Conservation (phyloP, 2,113 vertebrate species). For the Misgurnus mizolepis region DNA sequence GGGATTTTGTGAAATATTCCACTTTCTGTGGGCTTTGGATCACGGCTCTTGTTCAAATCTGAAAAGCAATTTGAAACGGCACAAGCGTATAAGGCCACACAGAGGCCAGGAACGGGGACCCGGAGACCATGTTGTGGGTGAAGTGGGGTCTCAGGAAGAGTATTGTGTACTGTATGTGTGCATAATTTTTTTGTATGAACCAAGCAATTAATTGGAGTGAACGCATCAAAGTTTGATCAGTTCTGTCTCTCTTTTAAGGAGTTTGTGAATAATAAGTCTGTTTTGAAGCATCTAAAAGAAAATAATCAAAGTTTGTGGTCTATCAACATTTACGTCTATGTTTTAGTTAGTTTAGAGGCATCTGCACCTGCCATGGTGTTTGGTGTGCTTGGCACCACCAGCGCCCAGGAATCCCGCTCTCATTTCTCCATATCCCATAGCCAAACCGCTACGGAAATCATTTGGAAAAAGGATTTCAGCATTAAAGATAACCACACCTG, state of each 20-base stretch:
- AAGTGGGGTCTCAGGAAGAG: neutral
- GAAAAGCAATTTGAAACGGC: conserved; percentile 51
- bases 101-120: neutral
- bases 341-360: conserved; percentile 33
- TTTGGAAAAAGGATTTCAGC: conserved; percentile 47
- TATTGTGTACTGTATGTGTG: no score
- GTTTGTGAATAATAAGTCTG: conserved; percentile 18
- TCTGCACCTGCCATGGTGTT: conserved; percentile 41
- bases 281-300: conserved; percentile 20
- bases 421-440: conserved; percentile 18
- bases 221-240: no score
- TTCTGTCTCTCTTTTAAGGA: neutral
- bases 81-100: conserved; percentile 8
- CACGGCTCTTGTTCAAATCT: conserved; percentile 40
- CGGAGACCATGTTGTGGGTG: neutral
- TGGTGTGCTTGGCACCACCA: conserved; percentile 19
- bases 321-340: conserved; percentile 41
- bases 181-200: no score
- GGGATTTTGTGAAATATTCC: conserved; percentile 67
- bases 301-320: neutral
- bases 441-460: conserved; percentile 47
- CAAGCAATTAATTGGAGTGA: no score
- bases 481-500: conserved; percentile 50
- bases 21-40: conserved; percentile 55
- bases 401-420: conserved; percentile 6